A percentile compares a stretch with the other conserved stretches of the same genome.
Conservation (phyloP, 2,797 vertebrate genomes). For the Salarias fasciatus region DNA sequence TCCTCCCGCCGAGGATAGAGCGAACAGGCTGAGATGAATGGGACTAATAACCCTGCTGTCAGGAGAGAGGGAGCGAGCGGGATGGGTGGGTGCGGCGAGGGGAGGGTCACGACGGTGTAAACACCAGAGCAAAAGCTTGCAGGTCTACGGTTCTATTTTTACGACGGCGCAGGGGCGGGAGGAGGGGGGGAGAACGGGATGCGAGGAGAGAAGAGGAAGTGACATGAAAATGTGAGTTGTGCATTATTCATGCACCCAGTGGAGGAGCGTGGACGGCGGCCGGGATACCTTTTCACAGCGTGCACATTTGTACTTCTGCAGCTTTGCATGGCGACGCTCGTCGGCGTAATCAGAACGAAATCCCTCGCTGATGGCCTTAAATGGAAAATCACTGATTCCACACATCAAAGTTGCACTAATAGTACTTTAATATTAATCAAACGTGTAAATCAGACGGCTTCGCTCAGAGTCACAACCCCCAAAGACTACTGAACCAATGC, state of each 20-base stretch:
- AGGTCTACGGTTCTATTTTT: conserved; percentile 81
- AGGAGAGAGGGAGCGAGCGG: conserved; percentile 50
- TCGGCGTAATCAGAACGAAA: not conserved
- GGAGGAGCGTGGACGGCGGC: conserved; percentile 57
- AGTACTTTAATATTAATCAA: conserved; percentile 7
- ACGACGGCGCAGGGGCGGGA: conserved; percentile 54
- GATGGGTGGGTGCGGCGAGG: conserved; percentile 20
- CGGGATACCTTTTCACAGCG: conserved; percentile 50
- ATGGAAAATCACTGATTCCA: not conserved
- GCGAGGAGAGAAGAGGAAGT: conserved; percentile 65
- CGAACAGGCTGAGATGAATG: conserved; percentile 68
- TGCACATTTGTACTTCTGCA: conserved; percentile 13
- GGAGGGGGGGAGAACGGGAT: conserved; percentile 30
- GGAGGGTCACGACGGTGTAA: conserved; percentile 72
- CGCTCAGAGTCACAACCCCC: not conserved
- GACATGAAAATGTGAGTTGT: conserved; percentile 75
- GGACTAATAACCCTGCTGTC: conserved; percentile 66
- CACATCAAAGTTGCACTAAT: conserved; percentile 1
- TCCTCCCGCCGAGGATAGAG: conserved; percentile 50
- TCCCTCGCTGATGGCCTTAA: not conserved
- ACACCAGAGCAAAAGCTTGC: conserved; percentile 73
- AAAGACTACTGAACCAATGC: too few relatives aligned
- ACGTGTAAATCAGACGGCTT: not conserved
- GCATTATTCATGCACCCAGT: conserved; percentile 76
- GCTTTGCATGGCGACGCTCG: not conserved